These are phyloP conservation scores for Taenioides sp. DNA, from an alignment of 2,797 vertebrate species.

Conservation along the genomic window DNA sequence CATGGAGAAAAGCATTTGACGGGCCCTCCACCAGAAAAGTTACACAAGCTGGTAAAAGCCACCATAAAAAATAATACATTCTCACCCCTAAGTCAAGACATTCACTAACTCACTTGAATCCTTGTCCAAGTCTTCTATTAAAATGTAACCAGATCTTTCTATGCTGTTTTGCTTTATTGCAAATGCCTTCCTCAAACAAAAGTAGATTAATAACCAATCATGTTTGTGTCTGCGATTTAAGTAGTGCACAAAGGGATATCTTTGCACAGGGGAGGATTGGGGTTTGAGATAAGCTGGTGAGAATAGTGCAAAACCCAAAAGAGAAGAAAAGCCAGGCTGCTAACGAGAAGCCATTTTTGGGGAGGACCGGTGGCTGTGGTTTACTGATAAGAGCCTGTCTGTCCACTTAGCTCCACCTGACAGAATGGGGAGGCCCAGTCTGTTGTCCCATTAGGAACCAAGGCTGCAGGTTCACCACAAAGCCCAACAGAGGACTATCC, in stretches of 20 bases:
- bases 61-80: background rate
- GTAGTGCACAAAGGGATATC: conserved; percentile 14
- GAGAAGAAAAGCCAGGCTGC: conserved; percentile 34
- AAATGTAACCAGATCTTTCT: background rate
- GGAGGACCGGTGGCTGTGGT: conserved; percentile 76
- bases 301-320: conserved; percentile 34
- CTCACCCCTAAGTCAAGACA: background rate
- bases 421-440: conserved; percentile 82
- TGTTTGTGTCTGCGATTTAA: conserved; percentile 27
- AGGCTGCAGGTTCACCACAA: conserved; percentile 82
- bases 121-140: background rate
- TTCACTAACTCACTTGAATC: background rate
- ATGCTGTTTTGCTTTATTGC: background rate
- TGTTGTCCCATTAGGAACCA: conserved; percentile 84
- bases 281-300: conserved; percentile 45
- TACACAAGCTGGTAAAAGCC: background rate
- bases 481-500: conserved; percentile 79
- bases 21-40: too few species aligned
- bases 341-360: conserved; percentile 65
- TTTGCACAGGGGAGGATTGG: conserved; percentile 35
- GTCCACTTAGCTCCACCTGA: conserved; percentile 54
- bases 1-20: too few species aligned
- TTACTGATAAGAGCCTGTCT: conserved; percentile 82
- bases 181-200: background rate
- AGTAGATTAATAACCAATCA: conserved; percentile 35